These are phyloP conservation scores for Sebastes oblongus DNA, from an alignment of 2,797 vertebrate species.

Conservation along the genomic window DNA sequence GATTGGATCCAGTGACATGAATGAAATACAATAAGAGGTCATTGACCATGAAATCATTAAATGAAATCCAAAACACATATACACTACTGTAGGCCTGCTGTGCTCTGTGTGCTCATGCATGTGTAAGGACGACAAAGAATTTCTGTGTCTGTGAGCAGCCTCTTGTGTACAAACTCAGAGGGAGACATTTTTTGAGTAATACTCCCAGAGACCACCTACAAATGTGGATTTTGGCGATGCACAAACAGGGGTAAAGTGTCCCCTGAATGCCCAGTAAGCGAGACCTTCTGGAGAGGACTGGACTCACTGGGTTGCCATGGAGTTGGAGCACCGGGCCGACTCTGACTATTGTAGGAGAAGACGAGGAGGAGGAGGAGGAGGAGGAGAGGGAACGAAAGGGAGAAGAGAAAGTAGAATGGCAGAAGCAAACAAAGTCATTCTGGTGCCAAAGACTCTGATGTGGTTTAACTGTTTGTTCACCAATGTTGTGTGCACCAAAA, in stretches of 20 bases:
- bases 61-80: constrained; percentile 9
- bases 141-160: not conserved
- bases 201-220: constrained; percentile 53
- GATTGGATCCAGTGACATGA: not conserved
- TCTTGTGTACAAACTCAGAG: constrained; percentile 17
- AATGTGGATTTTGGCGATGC: constrained; percentile 8
- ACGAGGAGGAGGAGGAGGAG: constrained; percentile 17
- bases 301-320: constrained; percentile 67
- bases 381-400: constrained; percentile 16
- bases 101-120: not conserved
- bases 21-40: not conserved
- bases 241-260: constrained; percentile 18
- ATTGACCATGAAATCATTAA: constrained; percentile 13
- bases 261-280: constrained; percentile 23
- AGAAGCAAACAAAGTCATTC: constrained; percentile 34
- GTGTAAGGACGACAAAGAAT: not conserved
- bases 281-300: constrained; percentile 29
- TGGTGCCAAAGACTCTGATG: constrained; percentile 40
- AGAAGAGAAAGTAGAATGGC: constrained; percentile 17
- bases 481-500: not conserved
- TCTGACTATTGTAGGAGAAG: constrained; percentile 61
- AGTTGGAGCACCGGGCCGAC: constrained; percentile 54
- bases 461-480: constrained; percentile 33
- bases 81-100: not conserved
- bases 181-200: constrained; percentile 19